Percentiles rank a stretch among this genome's conserved stretches.
These are phyloP conservation scores for Aurelia sp. DNA, from an alignment of 30 jellyfish, hydroid and myxozoan species.

Conservation along the genomic window DNA sequence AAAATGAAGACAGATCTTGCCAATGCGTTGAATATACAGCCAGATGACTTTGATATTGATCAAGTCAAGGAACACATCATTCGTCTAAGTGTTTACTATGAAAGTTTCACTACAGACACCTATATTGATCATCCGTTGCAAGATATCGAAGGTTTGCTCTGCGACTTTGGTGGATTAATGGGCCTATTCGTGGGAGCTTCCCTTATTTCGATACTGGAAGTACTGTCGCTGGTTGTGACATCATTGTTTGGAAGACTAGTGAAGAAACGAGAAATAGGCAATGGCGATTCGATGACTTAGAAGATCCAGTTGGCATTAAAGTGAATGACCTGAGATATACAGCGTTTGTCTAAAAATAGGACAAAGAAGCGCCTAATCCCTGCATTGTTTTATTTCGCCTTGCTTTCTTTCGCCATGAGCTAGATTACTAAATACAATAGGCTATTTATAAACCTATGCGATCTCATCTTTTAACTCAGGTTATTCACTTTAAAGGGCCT, in stretches of 20 bases:
- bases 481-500: no score
- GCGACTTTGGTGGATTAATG: slow-evolving; percentile 65
- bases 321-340: no score
- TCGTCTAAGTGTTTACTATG: slow-evolving; percentile 9
- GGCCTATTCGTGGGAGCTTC: slow-evolving; percentile 55
- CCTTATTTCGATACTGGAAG: slow-evolving; percentile 6
- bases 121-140: slow-evolving; percentile 6
- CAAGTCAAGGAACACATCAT: slow-evolving; percentile 7
- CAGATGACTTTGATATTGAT: slow-evolving; percentile 6
- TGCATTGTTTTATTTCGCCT: no score
- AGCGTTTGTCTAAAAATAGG: no score
- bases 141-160: slow-evolving; percentile 1
- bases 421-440: no score
- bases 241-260: background rate
- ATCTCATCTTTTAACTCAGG: no score
- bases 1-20: slow-evolving; percentile 15
- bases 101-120: slow-evolving; percentile 15
- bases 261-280: no score
- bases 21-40: background rate
- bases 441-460: no score
- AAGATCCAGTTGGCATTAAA: no score
- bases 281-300: no score
- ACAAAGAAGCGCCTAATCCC: no score
- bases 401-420: no score
- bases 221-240: background rate